Evolutionary conservation across 2,888 invertebrate genomes (phyloP), one percentile per base, ranked within the genome.

Genomic region (Drosophila borborema): DNA sequence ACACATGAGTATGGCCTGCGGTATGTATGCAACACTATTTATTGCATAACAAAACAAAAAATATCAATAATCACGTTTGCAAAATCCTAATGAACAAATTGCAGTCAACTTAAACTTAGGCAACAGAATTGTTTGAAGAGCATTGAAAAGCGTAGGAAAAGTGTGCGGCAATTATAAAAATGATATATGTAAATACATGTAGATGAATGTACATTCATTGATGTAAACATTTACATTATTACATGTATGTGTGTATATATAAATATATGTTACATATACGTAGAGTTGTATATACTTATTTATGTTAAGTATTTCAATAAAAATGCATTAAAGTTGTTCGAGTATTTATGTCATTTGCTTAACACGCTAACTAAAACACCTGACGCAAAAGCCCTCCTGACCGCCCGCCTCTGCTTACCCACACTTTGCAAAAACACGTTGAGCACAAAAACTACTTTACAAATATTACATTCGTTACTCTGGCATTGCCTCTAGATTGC

Each of bases 61-160:
- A 86, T 86, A 83, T 83, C 79, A 79, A 54, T 83, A 80, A 81
- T 86, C 77, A 85, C 73, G 72, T 76, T 76, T 54, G 74, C 74
- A 66, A 74, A 64, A 63, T 41, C 64, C 61, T 80, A 64, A 64
- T 60, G 61, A 72, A 64, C 66, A 54, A 64, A 68, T 82, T 63
- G 69, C 80, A 82, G 76, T 71, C 80, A 79, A 89, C 90, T 86
- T 86, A 86, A 90, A 90, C 86, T 79, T 86, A 90, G 90, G 80
- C 86, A 86, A 86, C 90, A 86, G 80, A 82, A 80, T 72, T 59
- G 38, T 62, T 61, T 74, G 66, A 62, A 71, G 74, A 61, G 72
- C 64, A 73, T 74, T 62, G 63, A 64, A 60, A 77, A 78, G 87
- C 74, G 62, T 84, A 83, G 79, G 72, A 72, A 76, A 78, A 69